Base-by-base conservation (phyloP, 2,888 invertebrate species). In the Mythimna pallens region DNA sequence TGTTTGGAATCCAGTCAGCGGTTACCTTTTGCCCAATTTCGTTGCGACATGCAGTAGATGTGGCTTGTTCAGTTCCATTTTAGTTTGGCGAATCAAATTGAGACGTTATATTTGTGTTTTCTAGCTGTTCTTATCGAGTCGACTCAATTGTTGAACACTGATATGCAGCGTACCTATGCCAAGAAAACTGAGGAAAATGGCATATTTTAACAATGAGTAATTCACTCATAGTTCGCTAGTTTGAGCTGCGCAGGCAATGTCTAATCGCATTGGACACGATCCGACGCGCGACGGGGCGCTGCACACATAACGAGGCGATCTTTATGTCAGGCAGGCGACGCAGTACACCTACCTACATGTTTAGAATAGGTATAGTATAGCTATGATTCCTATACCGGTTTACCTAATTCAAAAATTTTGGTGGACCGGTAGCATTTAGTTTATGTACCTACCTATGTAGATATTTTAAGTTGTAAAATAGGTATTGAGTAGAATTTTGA, bases 191-290 rank as follows among this genome's bases (percentile, higher is more conserved):
- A 76, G 75, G 73, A 86, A 84, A 86, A 78, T 61, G 17, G 47
- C 78, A 85, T 79, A 72, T 59, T 76, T 78, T 20, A 65, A 77
- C 77, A 76, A 70, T 78, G 79, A 75, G 62, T 86, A 82, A 82
- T 80, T 78, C 61, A 63, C 52, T 72, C 58, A 77, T 74, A 83
- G 70, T 76, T 65, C 50, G 65, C 58, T 70, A 52, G 68, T 47
- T 84, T 65, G 47, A 59, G 69, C n/a, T 55, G 65, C 34, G 59
- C 55, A 40, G 47, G 65, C 63, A 30, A 63, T 47, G 50, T 59
- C 61, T 75, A 80, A 68, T 75, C 70, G 61, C 57, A 9, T 36
- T 52, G 10, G 62, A 34, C 62, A 52, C 58, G 82, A 34, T 25
- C 55, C 22, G 70, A 20, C 12, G 69, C 36, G 43, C 59, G 61